Evolutionary conservation across 1,140 invertebrate species (phyloP), one percentile per base, ranked within the genome.

Genomic region (Andrena cerasifolii): DNA sequence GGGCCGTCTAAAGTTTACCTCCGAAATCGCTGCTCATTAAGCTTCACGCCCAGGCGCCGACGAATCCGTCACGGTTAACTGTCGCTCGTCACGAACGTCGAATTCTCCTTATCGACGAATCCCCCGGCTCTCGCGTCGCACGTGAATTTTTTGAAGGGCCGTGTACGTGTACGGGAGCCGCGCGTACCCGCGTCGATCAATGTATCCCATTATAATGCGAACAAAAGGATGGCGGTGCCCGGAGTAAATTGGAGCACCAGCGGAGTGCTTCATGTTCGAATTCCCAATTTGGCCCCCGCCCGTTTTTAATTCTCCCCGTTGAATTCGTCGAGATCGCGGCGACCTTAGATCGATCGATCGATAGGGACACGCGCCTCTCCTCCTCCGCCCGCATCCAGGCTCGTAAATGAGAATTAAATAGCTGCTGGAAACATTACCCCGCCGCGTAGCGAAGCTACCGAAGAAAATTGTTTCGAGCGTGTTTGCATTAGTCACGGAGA

Each of bases 141-240:
- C 53, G 63, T 65, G 58, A 54, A 63, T 53, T 26, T 40, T n/a
- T 21, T n/a, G n/a, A 49, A 68, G 43, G 10, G 45, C 31, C 10
- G 26, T 1, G 1, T 21, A 16, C 24, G 28, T 45, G 16, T 24
- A 49, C 26, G n/a, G 24, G 3, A 6, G 21, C 31, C 16, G 36
- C 53, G 36, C 5, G 63, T 18, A 47, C 14, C 28, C 0, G 24
- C 56, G 43, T 40, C 63, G 73, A 76, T 68, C 51, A 54, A 58
- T 68, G 73, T 21, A 26, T 58, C 66, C 40, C 63, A 49, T 68
- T 76, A 33, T 67, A 67, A 65, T 28, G 53, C 21, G 36, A 58
- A 76, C 73, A 74, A 65, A 74, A 65, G 47, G 18, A 54, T 63
- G 0, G 40, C 31, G 26, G 6, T 40, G 51, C 28, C 18, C 7